A percentile compares a stretch with the other conserved stretches of the same genome.
phyloP scores from a whole-genome alignment of 2,888 invertebrate species.

The Dynastes tityus region DNA sequence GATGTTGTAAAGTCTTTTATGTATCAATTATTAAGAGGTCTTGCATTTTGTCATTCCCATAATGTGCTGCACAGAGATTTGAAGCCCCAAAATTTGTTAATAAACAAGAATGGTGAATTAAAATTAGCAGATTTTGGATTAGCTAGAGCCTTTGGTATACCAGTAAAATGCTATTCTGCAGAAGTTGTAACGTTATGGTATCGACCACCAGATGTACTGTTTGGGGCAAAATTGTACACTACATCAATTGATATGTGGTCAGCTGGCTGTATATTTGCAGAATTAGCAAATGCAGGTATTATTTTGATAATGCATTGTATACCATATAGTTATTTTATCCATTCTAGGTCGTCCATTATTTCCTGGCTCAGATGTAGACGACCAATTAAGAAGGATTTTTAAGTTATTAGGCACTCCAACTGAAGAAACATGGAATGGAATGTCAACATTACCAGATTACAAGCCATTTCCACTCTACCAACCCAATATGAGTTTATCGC shows the following conservation, averaged over 20 bases:
- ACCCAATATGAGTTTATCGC: constrained; percentile 92
- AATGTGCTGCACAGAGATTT: constrained; percentile 96
- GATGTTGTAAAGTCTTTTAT: constrained; percentile 96
- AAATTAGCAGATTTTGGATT: constrained; percentile 99
- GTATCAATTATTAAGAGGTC: constrained; percentile 94
- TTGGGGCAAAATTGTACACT: constrained; percentile 98
- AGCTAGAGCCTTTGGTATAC: constrained; percentile 98
- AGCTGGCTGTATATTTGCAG: constrained; percentile 99
- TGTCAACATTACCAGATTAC: constrained; percentile 95
- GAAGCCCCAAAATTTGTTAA: constrained; percentile 97
- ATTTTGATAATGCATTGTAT: neutral
- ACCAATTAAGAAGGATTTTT: constrained; percentile 97
- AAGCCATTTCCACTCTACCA: constrained; percentile 96
- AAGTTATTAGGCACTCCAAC: constrained; percentile 96
- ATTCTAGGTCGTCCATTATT: constrained; percentile 89
- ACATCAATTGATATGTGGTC: constrained; percentile 99
- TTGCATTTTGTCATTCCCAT: constrained; percentile 98
- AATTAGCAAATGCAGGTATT: constrained; percentile 92
- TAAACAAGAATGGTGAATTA: constrained; percentile 97
- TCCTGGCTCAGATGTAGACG: constrained; percentile 98
- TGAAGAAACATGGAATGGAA: constrained; percentile 96
- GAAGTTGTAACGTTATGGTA: constrained; percentile 99
- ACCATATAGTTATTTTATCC: neutral
- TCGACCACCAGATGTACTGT: constrained; percentile 98
- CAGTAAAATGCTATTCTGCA: constrained; percentile 98